Conservation (phyloP, 2,113 vertebrate species). For the human (Homo sapiens) region GRCh38 chr14:84901501-84902000, state of each 20-base stretch:
- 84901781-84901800: neutral
- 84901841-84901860: neutral
- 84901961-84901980: neutral
- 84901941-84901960: neutral
- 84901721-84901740: neutral
- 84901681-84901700: neutral
- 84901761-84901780: neutral
- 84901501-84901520: neutral
- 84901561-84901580: neutral
- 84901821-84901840: neutral
- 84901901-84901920: neutral
- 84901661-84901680: neutral
- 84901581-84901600: neutral
- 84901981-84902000: neutral
- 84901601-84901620: neutral
- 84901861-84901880: neutral
- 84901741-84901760: neutral
- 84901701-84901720: neutral
- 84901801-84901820: neutral
- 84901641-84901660: neutral
- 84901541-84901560: neutral
- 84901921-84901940: neutral
- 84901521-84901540: neutral
- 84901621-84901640: neutral
- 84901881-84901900: neutral